These are phyloP conservation scores for Thaumatotibia leucotreta DNA, from an alignment of 1,140 invertebrate species.

Conservation along the genomic window DNA sequence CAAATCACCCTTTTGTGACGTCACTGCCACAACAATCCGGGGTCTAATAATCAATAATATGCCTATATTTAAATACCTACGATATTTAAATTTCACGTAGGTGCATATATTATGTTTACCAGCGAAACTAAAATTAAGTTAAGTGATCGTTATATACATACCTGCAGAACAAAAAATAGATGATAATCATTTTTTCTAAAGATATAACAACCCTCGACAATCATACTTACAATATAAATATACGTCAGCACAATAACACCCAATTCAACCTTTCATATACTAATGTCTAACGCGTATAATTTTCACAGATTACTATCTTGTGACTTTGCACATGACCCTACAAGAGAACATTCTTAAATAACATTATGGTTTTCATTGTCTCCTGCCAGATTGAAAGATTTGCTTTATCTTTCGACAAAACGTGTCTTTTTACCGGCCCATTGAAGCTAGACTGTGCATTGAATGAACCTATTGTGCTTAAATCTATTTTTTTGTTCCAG, in stretches of 20 bases:
- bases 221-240: neutral
- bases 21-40: no score
- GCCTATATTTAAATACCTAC: neutral
- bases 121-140: no score
- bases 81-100: no score
- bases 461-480: slow-evolving; percentile 10
- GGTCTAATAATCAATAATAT: no score
- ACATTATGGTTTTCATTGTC: slow-evolving; percentile 2
- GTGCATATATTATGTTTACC: no score
- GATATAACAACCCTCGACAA: neutral
- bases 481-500: slow-evolving; percentile 43
- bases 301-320: neutral
- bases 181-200: neutral
- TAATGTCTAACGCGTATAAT: neutral
- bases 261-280: neutral
- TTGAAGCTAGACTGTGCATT: neutral
- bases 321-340: neutral
- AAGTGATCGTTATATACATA: no score
- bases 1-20: no score
- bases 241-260: neutral
- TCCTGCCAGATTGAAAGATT: neutral
- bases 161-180: neutral
- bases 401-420: neutral
- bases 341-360: slow-evolving; percentile 6
- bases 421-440: neutral